These are phyloP conservation scores for Erebia aethiops DNA, from an alignment of 2,888 invertebrate species.

Conservation along the genomic window DNA sequence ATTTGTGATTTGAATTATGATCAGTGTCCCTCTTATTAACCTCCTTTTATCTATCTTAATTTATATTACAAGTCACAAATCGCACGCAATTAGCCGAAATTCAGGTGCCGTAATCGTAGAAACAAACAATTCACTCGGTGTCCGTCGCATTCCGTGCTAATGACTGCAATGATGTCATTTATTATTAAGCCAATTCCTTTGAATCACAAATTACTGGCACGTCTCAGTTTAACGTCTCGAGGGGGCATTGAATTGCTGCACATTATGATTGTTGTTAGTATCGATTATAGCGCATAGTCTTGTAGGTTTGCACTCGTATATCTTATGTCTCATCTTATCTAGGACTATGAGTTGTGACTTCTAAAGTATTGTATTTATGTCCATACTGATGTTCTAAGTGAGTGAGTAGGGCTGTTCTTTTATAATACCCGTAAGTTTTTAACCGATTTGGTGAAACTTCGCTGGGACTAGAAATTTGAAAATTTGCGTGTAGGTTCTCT, in stretches of 20 bases:
- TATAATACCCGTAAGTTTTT: no score
- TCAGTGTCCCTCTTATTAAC: no score
- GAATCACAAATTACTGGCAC: slow-evolving; percentile 31
- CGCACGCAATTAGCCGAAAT: not conserved
- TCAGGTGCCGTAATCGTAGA: slow-evolving; percentile 39
- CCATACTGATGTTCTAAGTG: no score
- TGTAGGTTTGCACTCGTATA: not conserved
- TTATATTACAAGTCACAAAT: not conserved
- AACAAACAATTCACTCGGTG: slow-evolving; percentile 44
- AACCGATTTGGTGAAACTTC: no score
- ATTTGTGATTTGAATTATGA: no score
- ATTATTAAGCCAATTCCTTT: slow-evolving; percentile 34
- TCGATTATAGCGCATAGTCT: not conserved
- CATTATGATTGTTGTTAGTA: slow-evolving; percentile 4
- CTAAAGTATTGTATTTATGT: no score
- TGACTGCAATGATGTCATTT: slow-evolving; percentile 46
- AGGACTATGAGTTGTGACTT: no score
- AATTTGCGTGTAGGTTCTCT: no score
- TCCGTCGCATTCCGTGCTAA: slow-evolving; percentile 42
- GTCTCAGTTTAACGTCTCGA: slow-evolving; percentile 17
- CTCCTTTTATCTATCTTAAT: not conserved
- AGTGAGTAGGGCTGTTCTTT: no score
- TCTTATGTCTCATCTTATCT: no score
- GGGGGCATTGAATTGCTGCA: not conserved
- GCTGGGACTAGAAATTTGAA: no score